Conservation (phyloP, 2,888 invertebrate species). For the Apodemia hepburni region DNA sequence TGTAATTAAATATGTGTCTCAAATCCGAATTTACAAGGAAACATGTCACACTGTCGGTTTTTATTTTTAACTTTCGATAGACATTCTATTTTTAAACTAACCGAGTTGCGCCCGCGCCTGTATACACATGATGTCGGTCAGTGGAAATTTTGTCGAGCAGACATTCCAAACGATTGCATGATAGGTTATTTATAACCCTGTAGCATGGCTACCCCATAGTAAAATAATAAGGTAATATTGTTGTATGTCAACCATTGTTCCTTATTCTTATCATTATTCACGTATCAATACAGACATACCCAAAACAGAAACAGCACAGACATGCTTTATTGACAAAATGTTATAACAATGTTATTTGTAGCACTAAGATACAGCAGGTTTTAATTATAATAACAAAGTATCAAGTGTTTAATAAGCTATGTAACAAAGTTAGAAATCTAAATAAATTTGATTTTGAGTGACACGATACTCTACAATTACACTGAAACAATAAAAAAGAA, state of each 20-base stretch:
- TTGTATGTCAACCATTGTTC: constrained; percentile 33
- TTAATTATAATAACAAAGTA: constrained; percentile 26
- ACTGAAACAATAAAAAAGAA: constrained; percentile 20
- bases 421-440: constrained; percentile 32
- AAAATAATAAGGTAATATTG: constrained; percentile 25
- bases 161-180: constrained; percentile 54
- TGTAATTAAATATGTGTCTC: constrained; percentile 5
- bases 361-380: constrained; percentile 28
- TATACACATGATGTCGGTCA: constrained; percentile 63
- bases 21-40: neutral
- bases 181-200: constrained; percentile 47
- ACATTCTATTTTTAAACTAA: constrained; percentile 64
- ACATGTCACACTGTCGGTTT: constrained; percentile 41
- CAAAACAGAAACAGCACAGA: constrained; percentile 30
- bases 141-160: constrained; percentile 47
- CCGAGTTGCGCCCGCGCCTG: constrained; percentile 67
- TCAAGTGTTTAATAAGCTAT: constrained; percentile 30
- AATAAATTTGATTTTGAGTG: constrained; percentile 26
- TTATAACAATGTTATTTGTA: constrained; percentile 43
- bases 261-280: constrained; percentile 32
- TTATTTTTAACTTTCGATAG: constrained; percentile 64
- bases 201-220: constrained; percentile 48
- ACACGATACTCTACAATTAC: constrained; percentile 37
- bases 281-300: constrained; percentile 29
- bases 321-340: constrained; percentile 43